Base-by-base conservation (phyloP, 2,113 vertebrate species). In the Centropus unirufus region DNA sequence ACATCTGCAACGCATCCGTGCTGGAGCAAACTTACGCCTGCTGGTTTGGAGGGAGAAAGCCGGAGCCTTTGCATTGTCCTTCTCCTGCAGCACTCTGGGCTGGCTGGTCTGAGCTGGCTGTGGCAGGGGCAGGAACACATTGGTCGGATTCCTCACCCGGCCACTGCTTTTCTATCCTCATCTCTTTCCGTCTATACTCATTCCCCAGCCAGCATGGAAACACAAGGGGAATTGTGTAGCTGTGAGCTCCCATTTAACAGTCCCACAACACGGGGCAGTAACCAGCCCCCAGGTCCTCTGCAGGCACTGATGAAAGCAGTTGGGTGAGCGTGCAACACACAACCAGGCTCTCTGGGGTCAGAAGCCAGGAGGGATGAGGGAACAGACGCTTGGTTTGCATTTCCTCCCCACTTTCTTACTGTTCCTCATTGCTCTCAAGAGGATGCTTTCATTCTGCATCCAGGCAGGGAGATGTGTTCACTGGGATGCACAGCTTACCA, bases 1-100 rank as follows among this genome's bases (percentile, higher is more conserved):
- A 89, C 96, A 89, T 91, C 95, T 93, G 93, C 92, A 92, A 30
- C 0, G 1, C 83, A 85, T 64, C 94, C 84, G 2, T 39, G 81
- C 75, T 0, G 3, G 64, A 91, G 70, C 63, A 69, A 83, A 72
- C 82, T n/a, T 32, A 14, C 13, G 70, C 67, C 82, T 80, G 92
- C 93, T 75, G 57, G 29, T 78, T 73, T 59, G 73, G 40, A 78
- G 47, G 66, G 61, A 72, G 58, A 84, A 92, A 89, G 30, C 40
- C 89, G 72, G 72, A 91, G 57, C 22, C 70, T 79, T 64, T 79
- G 74, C 54, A 66, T 21, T 87, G 89, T 85, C 84, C 93, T 80
- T 68, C 85, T 87, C 87, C 86, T 6, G 49, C 62, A 88, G 57
- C 3, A 3, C 52, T 67, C 83, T 27, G 47, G 66, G 46, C 63